These are phyloP conservation scores for Oryzias sinensis DNA, from an alignment of 2,797 vertebrate genomes.

Conservation along the genomic window DNA sequence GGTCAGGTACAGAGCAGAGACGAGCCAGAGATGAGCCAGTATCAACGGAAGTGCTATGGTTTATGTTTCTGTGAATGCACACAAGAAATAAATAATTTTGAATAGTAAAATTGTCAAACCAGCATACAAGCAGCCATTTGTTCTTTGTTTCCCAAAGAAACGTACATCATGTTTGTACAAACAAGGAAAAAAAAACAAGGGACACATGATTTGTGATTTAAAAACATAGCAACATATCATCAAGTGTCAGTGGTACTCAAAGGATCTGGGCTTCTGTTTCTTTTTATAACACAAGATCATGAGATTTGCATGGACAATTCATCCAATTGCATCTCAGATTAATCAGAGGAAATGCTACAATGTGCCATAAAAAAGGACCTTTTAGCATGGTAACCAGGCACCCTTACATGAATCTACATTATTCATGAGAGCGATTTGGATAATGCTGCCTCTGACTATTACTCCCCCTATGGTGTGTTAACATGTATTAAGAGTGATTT, in stretches of 20 bases:
- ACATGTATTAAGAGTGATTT: slow-evolving; percentile 72
- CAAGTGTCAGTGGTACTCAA: slow-evolving; percentile 58
- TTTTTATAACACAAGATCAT: slow-evolving; percentile 12
- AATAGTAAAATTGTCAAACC: too few relatives aligned
- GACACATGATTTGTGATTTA: slow-evolving; percentile 64
- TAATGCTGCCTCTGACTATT: slow-evolving; percentile 66
- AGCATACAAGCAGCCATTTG: too few relatives aligned
- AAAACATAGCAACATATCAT: slow-evolving; percentile 48
- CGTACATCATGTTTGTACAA: neutral
- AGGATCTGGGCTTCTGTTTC: slow-evolving; percentile 40
- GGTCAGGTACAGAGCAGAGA: too few relatives aligned
- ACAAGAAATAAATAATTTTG: too few relatives aligned
- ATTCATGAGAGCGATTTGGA: slow-evolving; percentile 71
- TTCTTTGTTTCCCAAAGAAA: too few relatives aligned
- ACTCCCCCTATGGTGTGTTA: slow-evolving; percentile 67
- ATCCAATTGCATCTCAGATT: slow-evolving; percentile 60
- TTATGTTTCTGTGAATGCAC: too few relatives aligned
- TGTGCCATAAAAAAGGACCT: slow-evolving; percentile 53
- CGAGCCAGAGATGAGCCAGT: too few relatives aligned
- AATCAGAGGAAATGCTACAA: slow-evolving; percentile 47
- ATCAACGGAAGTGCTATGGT: too few relatives aligned
- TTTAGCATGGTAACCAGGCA: slow-evolving; percentile 62
- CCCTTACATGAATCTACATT: slow-evolving; percentile 62
- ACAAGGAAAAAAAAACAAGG: slow-evolving; percentile 30
- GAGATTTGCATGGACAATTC: slow-evolving; percentile 48